Evolutionary conservation across 2,797 vertebrate genomes (phyloP).

Genomic region (Sorex maritimensis): DNA sequence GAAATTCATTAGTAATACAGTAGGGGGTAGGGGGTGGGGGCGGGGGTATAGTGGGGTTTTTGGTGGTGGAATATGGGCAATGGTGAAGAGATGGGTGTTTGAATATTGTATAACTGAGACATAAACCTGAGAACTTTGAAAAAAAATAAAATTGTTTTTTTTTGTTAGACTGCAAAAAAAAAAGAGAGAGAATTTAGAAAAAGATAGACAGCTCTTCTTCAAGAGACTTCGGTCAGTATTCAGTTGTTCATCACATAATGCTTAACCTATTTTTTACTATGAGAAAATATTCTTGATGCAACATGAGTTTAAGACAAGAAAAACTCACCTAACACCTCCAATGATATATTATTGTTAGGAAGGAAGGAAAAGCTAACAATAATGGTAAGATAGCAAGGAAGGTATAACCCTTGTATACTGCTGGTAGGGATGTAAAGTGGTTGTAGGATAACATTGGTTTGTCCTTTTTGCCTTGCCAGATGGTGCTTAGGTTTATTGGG

Average conservation of each 20-base stretch:
- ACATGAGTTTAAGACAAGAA: not conserved
- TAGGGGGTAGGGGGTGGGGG: too few species aligned
- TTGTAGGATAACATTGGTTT: too few species aligned
- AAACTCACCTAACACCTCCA: not conserved
- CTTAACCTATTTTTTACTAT: not conserved
- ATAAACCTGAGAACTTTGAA: too few species aligned
- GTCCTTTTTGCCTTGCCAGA: too few species aligned
- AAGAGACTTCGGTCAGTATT: not conserved
- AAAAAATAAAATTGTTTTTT: too few species aligned
- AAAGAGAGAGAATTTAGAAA: not conserved
- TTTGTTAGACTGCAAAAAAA: too few species aligned
- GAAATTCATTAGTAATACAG: too few species aligned
- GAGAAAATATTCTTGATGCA: conserved; percentile 32
- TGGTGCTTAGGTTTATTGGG: too few species aligned
- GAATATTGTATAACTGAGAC: too few species aligned
- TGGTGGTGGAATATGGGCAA: too few species aligned
- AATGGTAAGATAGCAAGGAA: not conserved
- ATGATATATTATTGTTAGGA: not conserved
- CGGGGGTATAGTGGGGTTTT: too few species aligned
- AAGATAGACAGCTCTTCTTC: not conserved
- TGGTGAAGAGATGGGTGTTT: too few species aligned
- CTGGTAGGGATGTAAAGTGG: not conserved
- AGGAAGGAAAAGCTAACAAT: conserved; percentile 23
- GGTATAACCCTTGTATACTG: not conserved
- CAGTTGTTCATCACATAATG: not conserved